Evolutionary conservation across 2,113 vertebrate genomes (phyloP).

Genomic region (Cebus imitator): DNA sequence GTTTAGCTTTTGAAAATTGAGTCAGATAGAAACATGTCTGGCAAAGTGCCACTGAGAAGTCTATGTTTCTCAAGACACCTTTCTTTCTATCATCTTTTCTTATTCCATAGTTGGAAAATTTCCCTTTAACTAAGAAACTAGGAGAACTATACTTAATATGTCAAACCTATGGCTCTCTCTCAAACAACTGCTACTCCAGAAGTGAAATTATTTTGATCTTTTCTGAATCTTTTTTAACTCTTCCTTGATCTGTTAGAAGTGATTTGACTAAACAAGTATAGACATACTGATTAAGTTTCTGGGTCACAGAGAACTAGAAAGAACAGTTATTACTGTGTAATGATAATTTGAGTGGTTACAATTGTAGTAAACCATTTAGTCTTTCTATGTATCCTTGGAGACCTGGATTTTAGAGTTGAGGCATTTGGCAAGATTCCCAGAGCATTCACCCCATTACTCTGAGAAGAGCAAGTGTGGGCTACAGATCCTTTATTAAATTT

Average conservation of each 20-base stretch:
- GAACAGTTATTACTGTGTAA: neutral
- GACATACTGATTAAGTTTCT: neutral
- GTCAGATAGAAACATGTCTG: neutral
- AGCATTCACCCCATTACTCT: neutral
- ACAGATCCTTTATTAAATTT: constrained; percentile 17
- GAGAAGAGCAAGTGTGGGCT: neutral
- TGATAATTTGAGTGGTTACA: constrained; percentile 51
- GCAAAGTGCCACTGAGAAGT: neutral
- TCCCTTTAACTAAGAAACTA: neutral
- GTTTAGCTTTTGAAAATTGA: constrained; percentile 3
- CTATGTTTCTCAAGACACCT: neutral
- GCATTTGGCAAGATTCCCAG: neutral
- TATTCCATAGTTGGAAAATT: neutral
- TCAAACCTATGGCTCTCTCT: neutral
- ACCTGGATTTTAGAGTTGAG: neutral
- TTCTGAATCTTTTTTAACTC: constrained; percentile 49
- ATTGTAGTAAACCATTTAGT: constrained; percentile 15
- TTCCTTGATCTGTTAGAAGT: neutral
- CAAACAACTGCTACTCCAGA: neutral
- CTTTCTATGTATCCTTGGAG: constrained; percentile 11
- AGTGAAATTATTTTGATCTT: constrained; percentile 29
- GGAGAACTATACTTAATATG: neutral
- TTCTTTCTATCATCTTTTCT: neutral
- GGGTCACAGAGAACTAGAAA: neutral
- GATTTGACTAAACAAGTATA: neutral